Evolutionary conservation across 2,888 invertebrate species (phyloP), one percentile per base, ranked within the genome.

Genomic region (Campopleginae sp.): DNA sequence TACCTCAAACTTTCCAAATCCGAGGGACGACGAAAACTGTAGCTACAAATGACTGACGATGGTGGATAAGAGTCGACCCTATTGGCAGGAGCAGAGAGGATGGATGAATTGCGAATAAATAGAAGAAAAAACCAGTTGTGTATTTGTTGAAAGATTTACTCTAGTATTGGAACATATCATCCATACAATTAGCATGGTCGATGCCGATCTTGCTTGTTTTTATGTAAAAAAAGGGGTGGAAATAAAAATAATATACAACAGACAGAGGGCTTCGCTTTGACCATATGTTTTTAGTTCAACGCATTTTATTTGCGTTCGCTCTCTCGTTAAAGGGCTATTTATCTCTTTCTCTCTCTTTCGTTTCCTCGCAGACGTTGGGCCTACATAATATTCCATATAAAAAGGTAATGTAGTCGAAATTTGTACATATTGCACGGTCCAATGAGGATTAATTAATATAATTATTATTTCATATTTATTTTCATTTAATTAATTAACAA

Each of bases 221-320:
- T 90, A 91, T 92, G 91, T 92, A 92, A 93, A 92, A 48, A 92
- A 92, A 92, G 92, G 90, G 92, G 90, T 93, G 92, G 91, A 93
- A 93, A 93, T 93, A 93, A 93, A 93, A 92, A 91, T 93, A 93
- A 92, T 93, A 91, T 92, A 92, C 93, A 93, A 92, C 91, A 92
- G 92, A 93, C 91, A 91, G 90, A 91, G 90, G 90, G 89, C 89
- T 88, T 81, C 81, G 86, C 86, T 87, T 80, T 79, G 86, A 87
- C 86, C 85, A 80, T 84, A 76, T 51, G 19, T 27, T 72, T 84
- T 83, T 84, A 12, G 33, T 66, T 61, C 42, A 81, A 83, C 86
- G 82, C 75, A 78, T 27, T 80, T 78, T 65, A 79, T 68, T 80
- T 71, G 63, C 74, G 63, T 51, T 82, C 58, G 80, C 65, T 86